These are phyloP conservation scores for Apodemia duryi DNA, from an alignment of 2,888 invertebrate genomes.

Conservation along the genomic window DNA sequence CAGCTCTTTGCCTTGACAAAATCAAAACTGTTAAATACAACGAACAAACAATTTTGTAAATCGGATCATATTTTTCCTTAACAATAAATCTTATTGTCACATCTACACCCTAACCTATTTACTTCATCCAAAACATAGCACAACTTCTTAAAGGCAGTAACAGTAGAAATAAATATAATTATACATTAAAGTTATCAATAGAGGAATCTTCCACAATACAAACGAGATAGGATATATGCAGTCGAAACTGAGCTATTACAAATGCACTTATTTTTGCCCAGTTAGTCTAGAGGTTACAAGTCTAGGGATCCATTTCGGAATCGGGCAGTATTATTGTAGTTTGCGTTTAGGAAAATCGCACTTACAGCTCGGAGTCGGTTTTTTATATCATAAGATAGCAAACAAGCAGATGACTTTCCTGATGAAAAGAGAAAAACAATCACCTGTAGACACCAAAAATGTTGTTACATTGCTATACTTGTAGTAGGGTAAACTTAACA, in stretches of 20 bases:
- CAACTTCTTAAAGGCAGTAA: constrained; percentile 36
- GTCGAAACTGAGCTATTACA: constrained; percentile 14
- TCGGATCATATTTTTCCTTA: constrained; percentile 14
- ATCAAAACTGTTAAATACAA: neutral
- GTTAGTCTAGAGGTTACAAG: neutral
- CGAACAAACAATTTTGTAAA: constrained; percentile 1
- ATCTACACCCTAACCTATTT: constrained; percentile 41
- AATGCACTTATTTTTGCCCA: neutral
- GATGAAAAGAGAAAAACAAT: too few species aligned
- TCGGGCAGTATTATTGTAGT: too few species aligned
- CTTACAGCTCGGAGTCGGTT: neutral
- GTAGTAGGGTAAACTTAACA: too few species aligned
- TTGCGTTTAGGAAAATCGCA: neutral
- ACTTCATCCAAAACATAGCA: constrained; percentile 28
- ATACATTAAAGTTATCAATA: constrained; percentile 22
- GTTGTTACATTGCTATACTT: too few species aligned
- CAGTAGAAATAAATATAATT: constrained; percentile 33
- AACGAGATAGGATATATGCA: constrained; percentile 10
- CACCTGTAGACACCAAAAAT: too few species aligned
- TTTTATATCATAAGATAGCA: too few species aligned
- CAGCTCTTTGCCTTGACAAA: neutral
- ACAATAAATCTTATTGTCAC: constrained; percentile 42
- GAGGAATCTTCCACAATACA: constrained; percentile 10
- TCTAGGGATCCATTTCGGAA: too few species aligned
- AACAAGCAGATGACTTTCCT: too few species aligned